Evolutionary conservation across 2,888 invertebrate genomes (phyloP).

Genomic region (Poecilus cupreus): DNA sequence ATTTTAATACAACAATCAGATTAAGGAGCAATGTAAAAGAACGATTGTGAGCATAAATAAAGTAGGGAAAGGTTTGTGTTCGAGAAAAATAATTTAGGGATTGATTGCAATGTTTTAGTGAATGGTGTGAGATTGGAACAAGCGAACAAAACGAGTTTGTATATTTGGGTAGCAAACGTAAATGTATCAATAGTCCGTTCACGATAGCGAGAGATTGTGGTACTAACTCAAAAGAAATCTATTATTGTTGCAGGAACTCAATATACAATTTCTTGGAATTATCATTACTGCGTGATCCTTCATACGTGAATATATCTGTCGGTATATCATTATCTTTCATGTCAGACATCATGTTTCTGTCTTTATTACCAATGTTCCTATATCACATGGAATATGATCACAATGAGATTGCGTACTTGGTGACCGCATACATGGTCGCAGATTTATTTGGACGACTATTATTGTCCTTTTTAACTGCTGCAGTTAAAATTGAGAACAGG

Average conservation of each 20-base stretch:
- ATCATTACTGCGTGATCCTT: constrained; percentile 77
- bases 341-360: constrained; percentile 82
- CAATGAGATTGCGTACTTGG: constrained; percentile 79
- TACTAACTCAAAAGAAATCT: no score
- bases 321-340: constrained; percentile 82
- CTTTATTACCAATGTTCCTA: constrained; percentile 80
- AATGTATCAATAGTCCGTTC: no score
- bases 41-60: no score
- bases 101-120: no score
- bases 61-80: no score
- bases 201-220: no score
- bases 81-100: no score
- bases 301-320: constrained; percentile 81
- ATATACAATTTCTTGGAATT: constrained; percentile 79
- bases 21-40: no score
- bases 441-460: constrained; percentile 81
- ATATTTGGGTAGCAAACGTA: no score
- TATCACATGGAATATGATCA: constrained; percentile 76
- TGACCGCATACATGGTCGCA: constrained; percentile 81
- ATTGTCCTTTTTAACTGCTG: constrained; percentile 78
- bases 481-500: constrained; percentile 78
- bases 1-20: no score
- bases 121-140: no score
- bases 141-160: no score
- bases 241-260: constrained; percentile 71